Evolutionary conservation across 2,797 vertebrate species (phyloP).

Genomic region (Parauchenoglanis punctatus): DNA sequence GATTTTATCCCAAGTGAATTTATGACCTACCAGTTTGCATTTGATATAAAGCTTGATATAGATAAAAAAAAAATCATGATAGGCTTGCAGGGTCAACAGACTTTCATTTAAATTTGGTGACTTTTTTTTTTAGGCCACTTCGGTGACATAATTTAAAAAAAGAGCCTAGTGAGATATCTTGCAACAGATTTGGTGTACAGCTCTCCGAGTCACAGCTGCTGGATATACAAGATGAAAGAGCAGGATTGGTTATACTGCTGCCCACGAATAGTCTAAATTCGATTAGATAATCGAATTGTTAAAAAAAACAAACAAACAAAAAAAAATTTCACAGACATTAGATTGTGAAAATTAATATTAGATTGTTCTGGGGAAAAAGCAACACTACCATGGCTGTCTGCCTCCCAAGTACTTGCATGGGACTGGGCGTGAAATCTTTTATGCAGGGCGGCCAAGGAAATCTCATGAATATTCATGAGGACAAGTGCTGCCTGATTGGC

Average conservation of each 20-base stretch:
- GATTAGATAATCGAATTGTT: no score
- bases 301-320: no score
- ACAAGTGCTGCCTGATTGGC: no score
- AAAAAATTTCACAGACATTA: no score
- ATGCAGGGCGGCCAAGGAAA: no score
- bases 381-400: no score
- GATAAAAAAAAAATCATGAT: neutral
- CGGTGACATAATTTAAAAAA: neutral
- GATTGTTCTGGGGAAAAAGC: no score
- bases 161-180: neutral
- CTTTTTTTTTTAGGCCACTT: neutral
- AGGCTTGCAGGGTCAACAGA: neutral
- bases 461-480: no score
- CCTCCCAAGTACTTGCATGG: no score
- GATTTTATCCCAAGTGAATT: neutral
- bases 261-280: no score
- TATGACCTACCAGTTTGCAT: neutral
- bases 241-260: neutral
- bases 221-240: neutral
- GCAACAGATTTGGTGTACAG: neutral
- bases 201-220: neutral
- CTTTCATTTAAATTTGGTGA: neutral
- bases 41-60: neutral
- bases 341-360: no score
- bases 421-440: no score